phyloP scores from a whole-genome alignment of 2,113 vertebrate genomes.

The Melanerpes formicivorus region DNA sequence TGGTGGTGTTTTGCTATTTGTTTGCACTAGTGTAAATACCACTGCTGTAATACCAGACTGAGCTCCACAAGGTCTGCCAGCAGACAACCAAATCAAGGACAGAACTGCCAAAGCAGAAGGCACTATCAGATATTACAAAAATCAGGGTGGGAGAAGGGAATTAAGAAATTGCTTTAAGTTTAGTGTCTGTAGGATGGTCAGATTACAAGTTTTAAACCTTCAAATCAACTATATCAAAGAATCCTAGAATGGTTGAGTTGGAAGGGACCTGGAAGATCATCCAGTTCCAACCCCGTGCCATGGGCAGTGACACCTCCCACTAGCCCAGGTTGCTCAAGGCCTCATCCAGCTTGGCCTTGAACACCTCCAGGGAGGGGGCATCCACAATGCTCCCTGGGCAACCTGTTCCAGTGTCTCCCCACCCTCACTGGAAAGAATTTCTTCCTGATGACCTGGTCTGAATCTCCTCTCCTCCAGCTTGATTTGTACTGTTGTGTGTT shows the following conservation, averaged over 20 bases:
- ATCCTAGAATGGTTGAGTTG: too few relatives aligned
- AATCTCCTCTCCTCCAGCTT: background rate
- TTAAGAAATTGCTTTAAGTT: background rate
- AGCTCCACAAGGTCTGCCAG: background rate
- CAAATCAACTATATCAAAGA: background rate
- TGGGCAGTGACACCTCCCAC: too few relatives aligned
- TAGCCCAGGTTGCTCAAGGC: too few relatives aligned
- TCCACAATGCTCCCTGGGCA: too few relatives aligned
- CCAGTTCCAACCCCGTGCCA: too few relatives aligned
- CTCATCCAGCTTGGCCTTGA: too few relatives aligned
- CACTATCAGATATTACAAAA: background rate
- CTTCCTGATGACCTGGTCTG: too few relatives aligned
- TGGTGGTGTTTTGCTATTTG: background rate
- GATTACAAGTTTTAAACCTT: background rate
- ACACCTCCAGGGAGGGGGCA: too few relatives aligned
- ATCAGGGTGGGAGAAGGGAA: background rate
- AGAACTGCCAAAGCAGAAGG: background rate
- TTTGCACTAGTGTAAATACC: conserved; percentile 27
- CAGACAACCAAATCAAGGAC: background rate
- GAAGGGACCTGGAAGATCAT: too few relatives aligned
- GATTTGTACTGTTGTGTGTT: background rate
- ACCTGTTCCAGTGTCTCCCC: too few relatives aligned
- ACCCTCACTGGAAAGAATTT: too few relatives aligned
- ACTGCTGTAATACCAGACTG: background rate
- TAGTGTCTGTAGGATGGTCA: background rate